Conservation (phyloP, 2,888 invertebrate species). For the Loripinus fragilis region DNA sequence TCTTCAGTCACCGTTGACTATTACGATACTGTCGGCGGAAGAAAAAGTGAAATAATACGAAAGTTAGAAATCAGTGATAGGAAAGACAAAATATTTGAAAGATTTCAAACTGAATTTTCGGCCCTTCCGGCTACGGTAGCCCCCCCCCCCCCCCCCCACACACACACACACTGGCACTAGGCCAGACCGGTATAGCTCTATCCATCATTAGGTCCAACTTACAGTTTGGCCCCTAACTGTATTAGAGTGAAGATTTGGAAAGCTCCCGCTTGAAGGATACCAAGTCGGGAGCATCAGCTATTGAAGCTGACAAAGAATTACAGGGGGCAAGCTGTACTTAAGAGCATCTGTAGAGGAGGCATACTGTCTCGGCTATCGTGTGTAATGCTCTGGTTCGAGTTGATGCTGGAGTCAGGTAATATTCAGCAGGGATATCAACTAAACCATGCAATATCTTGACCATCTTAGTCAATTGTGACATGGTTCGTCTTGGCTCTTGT, state of each 20-base stretch:
- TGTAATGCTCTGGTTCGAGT: neutral
- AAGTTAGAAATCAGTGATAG: neutral
- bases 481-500: neutral
- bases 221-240: neutral
- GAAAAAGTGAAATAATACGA: neutral
- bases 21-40: neutral
- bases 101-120: neutral
- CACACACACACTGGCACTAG: neutral
- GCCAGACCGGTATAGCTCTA: slow-evolving; percentile 8
- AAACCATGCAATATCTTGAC: neutral
- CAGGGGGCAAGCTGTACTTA: too few relatives aligned
- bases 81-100: neutral
- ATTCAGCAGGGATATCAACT: neutral
- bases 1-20: slow-evolving; percentile 8
- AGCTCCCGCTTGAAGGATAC: slow-evolving; percentile 17
- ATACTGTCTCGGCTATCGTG: neutral
- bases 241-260: neutral
- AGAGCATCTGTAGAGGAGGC: neutral
- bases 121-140: neutral
- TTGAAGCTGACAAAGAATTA: neutral
- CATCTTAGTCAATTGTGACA: neutral
- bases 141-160: too few relatives aligned
- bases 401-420: neutral
- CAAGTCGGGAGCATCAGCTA: slow-evolving; percentile 15
- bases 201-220: slow-evolving; percentile 1